Evolutionary conservation across 1,140 invertebrate genomes (phyloP), one percentile per base, ranked within the genome.

Genomic region (Rhagoletis zephyria): DNA sequence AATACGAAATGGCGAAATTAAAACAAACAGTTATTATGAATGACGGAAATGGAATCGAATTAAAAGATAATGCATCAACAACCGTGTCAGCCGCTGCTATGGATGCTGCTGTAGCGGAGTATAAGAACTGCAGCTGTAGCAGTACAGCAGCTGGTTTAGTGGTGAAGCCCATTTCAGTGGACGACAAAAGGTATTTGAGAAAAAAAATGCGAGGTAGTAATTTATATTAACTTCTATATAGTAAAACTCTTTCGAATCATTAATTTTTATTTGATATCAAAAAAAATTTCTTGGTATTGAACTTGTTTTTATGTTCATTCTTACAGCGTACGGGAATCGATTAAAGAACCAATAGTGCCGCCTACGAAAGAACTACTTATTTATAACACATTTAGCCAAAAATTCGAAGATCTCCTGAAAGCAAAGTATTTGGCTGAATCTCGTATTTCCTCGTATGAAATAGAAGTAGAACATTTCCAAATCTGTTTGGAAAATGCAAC

Each of bases 1-100:
- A 95, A 89, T 95, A 94, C 90, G 94, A 95, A 87, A 90, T 95
- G 51, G 74, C 93, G 3, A 94, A 94, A 91, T 90, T 94, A 70
- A 94, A 94, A 81, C 93, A 93, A 86, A 93, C 89, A 87, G 88
- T 85, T 81, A 86, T 64, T 60, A 74, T 88, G 70, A 87, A 40
- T 3, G 88, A 88, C 87, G 87, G 45, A 77, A 88, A 60, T 60
- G 88, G 63, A 40, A 45, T 19, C 10, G 4, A 59, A 48, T 51
- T 59, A 45, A 74, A 88, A 63, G 45, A 74, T 59, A 77, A 42
- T 48, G 77, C 16, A 64, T 14, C 30, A 51, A 45, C 85, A 86
- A n/a, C 16, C 14, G 19, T 74, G 9, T 70, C 51, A 30, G 42
- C 59, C n/a, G 6, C 59, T n/a, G 6, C 7, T 42, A 40, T 19